Evolutionary conservation across 2,113 vertebrate genomes (phyloP), one percentile per base, ranked within the genome.

Genomic region (Riparia riparia): DNA sequence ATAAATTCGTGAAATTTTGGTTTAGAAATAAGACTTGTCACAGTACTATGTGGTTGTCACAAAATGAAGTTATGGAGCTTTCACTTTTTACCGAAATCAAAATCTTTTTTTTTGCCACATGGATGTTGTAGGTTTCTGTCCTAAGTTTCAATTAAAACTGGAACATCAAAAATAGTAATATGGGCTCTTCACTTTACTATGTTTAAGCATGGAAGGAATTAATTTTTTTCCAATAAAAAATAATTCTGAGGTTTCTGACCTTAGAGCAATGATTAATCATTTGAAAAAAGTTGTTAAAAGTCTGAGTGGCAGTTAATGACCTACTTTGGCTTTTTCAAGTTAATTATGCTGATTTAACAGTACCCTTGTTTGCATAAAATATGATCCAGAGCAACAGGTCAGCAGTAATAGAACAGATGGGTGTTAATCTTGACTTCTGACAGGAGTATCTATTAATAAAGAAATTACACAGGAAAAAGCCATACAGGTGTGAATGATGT

Each of bases 331-430:
- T 84, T 94, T 96, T 84, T 89, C 53, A 87, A 91, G 61, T 89
- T 96, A 91, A 93, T 97, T 94, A 86, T 94, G 82, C 92, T 95
- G 87, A 95, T 95, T 96, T 93, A 79, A 87, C 31, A 79, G 76
- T 87, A 94, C 24, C n/a, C n/a, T 82, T 87, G 69, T 95, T 95
- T 95, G 83, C 89, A 91, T 95, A 95, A 97, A 93, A 79, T 94
- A 74, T 69, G 77, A 95, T 90, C 61, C 58, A 87, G 86, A 92
- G 77, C 91, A 95, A 91, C 89, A 96, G 91, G 83, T 97, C 77
- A 94, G 61, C 60, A 84, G 26, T 86, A 71, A 82, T 72, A 93
- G 81, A 93, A 79, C 77, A 96, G 69, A 68, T 76, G 81, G 77
- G 12, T 91, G 81, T 95, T 97, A 96, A 91, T 95, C 72, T 86